A percentile compares a stretch with the other conserved stretches of the same genome.
These are phyloP conservation scores for Oncorhynchus masou DNA, from an alignment of 2,113 vertebrate species.

Conservation along the genomic window DNA sequence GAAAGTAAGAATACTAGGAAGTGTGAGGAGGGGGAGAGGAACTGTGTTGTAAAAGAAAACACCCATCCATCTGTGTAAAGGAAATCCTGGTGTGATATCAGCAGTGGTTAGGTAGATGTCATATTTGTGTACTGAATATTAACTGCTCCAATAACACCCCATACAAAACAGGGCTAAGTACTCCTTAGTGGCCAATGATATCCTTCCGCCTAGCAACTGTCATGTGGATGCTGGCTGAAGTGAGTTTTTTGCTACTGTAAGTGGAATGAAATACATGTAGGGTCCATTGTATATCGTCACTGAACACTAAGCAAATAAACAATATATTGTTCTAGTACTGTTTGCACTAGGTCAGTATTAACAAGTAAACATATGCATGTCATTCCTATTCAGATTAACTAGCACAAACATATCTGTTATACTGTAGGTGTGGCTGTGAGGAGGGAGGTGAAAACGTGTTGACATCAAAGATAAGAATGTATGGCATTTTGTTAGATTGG, in stretches of 20 bases:
- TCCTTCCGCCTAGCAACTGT: background rate
- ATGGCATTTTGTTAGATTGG: too few species aligned
- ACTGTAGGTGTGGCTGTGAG: background rate
- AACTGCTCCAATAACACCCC: background rate
- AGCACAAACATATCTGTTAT: background rate
- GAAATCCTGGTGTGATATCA: constrained; percentile 12
- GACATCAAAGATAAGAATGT: background rate
- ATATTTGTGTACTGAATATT: constrained; percentile 3
- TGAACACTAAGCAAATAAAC: background rate
- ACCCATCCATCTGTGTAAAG: background rate
- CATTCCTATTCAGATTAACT: background rate
- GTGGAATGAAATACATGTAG: background rate
- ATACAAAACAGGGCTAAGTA: background rate
- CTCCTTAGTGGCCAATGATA: background rate
- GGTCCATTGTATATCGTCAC: background rate
- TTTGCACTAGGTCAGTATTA: background rate
- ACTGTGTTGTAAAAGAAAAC: constrained; percentile 5
- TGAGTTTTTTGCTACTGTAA: background rate
- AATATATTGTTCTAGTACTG: background rate
- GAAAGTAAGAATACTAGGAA: constrained; percentile 56
- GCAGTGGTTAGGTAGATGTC: constrained; percentile 14
- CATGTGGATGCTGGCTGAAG: background rate
- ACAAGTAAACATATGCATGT: background rate
- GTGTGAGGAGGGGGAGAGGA: constrained; percentile 25
- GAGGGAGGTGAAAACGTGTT: background rate